These are phyloP conservation scores for Hydrolagus affinis DNA, from an alignment of 2,113 vertebrate species.

Conservation along the genomic window DNA sequence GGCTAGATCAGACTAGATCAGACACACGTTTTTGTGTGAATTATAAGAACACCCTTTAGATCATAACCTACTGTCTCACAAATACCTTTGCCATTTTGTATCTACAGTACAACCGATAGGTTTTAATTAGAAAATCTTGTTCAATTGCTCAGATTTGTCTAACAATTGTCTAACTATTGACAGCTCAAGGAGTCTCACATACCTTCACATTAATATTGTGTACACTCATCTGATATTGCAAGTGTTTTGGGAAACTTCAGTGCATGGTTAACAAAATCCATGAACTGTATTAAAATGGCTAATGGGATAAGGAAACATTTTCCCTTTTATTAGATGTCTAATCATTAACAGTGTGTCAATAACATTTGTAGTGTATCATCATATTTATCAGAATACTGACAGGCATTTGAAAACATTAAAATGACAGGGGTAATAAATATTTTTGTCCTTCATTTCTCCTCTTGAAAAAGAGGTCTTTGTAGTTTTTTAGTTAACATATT, in stretches of 20 bases:
- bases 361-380: not conserved
- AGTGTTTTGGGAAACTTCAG: not conserved
- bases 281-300: not conserved
- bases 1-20: no score
- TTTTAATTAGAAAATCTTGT: no score
- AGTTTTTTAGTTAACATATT: not conserved
- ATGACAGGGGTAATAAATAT: conserved; percentile 12
- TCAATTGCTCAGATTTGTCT: no score
- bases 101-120: no score
- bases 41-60: no score
- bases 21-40: no score
- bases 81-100: no score
- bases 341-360: conserved; percentile 22
- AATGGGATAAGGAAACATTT: not conserved
- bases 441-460: not conserved
- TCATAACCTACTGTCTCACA: no score
- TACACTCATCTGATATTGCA: not conserved
- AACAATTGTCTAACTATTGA: no score
- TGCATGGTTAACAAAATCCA: no score
- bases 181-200: not conserved
- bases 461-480: not conserved
- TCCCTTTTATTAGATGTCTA: conserved; percentile 1
- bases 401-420: conserved; percentile 14
- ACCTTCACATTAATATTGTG: not conserved
- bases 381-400: conserved; percentile 17